These are phyloP conservation scores for Hippasteria phrygiana DNA, from an alignment of 53 echinoderm and acorn worm genomes.

Conservation along the genomic window DNA sequence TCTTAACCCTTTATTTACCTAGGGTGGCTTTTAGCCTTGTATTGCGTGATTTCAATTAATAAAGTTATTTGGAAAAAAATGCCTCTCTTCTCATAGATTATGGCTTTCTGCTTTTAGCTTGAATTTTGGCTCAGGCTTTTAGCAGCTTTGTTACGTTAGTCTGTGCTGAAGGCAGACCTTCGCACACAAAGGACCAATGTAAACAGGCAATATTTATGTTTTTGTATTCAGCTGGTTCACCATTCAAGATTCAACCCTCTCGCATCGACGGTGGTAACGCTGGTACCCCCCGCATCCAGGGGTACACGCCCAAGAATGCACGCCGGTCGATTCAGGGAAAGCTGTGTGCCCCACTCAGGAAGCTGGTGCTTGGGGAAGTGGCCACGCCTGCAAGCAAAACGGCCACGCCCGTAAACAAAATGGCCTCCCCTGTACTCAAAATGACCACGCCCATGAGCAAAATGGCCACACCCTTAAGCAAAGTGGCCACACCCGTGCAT, in stretches of 20 bases:
- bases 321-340: conserved; percentile 58
- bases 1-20: too few relatives aligned
- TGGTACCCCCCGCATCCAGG: conserved; percentile 41
- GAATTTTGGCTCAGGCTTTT: too few relatives aligned
- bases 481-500: neutral
- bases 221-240: conserved; percentile 71
- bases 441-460: neutral
- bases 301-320: conserved; percentile 67
- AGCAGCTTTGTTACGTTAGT: too few relatives aligned
- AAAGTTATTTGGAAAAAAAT: too few relatives aligned
- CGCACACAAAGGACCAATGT: too few relatives aligned
- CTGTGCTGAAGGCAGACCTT: too few relatives aligned
- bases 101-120: too few relatives aligned
- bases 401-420: conserved; percentile 31
- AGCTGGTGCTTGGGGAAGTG: conserved; percentile 62
- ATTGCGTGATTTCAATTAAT: too few relatives aligned
- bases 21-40: too few relatives aligned
- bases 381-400: neutral
- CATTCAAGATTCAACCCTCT: conserved; percentile 22
- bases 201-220: too few relatives aligned
- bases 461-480: neutral
- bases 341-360: conserved; percentile 64
- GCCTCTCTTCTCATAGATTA: too few relatives aligned
- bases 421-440: neutral
- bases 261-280: conserved; percentile 7